Conservation (phyloP, 2,888 invertebrate genomes). For the Temnothorax ravouxi region DNA sequence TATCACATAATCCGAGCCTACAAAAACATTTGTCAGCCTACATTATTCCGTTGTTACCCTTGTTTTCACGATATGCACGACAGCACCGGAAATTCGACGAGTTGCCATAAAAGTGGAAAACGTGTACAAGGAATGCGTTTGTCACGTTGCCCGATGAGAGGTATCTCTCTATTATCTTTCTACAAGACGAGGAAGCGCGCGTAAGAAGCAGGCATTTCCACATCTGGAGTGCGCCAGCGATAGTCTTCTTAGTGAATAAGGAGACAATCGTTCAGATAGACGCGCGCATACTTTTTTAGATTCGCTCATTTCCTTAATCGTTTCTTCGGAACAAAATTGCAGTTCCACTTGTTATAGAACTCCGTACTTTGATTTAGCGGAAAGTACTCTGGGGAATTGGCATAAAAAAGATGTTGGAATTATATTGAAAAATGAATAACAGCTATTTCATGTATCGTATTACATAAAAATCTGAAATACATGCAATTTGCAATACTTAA, state of each 20-base stretch:
- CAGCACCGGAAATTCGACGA: conserved; percentile 66
- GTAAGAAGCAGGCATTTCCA: conserved; percentile 40
- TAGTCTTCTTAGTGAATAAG: not conserved
- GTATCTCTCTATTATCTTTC: conserved; percentile 68
- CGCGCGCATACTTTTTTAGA: conserved; percentile 1
- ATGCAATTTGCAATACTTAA: not conserved
- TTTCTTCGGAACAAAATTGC: conserved; percentile 29
- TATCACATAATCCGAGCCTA: not conserved
- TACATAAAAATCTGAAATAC: not conserved
- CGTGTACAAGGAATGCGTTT: conserved; percentile 56
- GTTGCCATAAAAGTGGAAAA: conserved; percentile 63
- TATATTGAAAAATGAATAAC: not conserved
- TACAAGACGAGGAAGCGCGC: conserved; percentile 48
- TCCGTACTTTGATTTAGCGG: conserved; percentile 4
- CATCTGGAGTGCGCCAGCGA: conserved; percentile 1
- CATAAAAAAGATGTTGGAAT: not conserved
- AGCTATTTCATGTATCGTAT: not conserved
- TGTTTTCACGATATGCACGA: conserved; percentile 51
- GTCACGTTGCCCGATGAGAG: conserved; percentile 56
- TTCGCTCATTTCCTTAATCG: conserved; percentile 18
- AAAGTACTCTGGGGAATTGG: conserved; percentile 9
- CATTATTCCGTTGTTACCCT: not conserved
- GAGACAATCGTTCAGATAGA: not conserved
- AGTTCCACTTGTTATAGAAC: conserved; percentile 3
- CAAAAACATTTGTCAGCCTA: not conserved